A percentile compares a stretch with the other conserved stretches of the same genome.
These are phyloP conservation scores for Mobula birostris DNA, from an alignment of 2,113 vertebrate genomes.

Conservation along the genomic window DNA sequence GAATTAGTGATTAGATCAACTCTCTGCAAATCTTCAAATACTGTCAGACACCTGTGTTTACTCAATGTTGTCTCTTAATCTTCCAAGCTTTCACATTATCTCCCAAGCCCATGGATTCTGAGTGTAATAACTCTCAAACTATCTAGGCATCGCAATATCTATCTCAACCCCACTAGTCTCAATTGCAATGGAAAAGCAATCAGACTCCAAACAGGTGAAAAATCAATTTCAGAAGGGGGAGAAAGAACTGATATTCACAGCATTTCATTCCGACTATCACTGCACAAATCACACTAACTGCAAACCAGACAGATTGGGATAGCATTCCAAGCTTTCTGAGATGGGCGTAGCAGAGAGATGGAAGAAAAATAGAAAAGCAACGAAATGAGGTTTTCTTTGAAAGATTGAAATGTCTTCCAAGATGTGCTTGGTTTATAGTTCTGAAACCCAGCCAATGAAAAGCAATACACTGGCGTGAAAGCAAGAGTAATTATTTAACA, in stretches of 20 bases:
- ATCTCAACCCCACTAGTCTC: background rate
- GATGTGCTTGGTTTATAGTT: slow-evolving; percentile 17
- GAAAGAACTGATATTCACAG: background rate
- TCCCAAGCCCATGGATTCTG: background rate
- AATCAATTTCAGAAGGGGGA: background rate
- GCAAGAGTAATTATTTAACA: slow-evolving; percentile 29
- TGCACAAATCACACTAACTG: background rate
- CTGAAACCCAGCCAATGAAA: slow-evolving; percentile 11
- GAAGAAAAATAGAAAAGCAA: background rate
- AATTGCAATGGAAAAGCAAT: slow-evolving; percentile 27
- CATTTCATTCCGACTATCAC: slow-evolving; percentile 15
- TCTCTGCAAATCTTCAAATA: background rate
- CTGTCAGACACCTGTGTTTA: background rate
- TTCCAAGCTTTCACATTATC: background rate
- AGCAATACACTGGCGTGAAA: slow-evolving; percentile 4
- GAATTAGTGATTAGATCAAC: background rate
- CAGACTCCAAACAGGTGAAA: background rate
- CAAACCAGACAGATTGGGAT: background rate
- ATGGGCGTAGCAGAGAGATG: background rate
- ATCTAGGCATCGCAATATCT: background rate
- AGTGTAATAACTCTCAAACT: background rate
- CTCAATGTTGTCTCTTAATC: background rate
- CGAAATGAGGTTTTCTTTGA: background rate
- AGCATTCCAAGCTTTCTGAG: background rate
- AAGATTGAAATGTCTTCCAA: slow-evolving; percentile 13